phyloP scores from a whole-genome alignment of 2,113 vertebrate species.

The Rhinopithecus roxellana region DNA sequence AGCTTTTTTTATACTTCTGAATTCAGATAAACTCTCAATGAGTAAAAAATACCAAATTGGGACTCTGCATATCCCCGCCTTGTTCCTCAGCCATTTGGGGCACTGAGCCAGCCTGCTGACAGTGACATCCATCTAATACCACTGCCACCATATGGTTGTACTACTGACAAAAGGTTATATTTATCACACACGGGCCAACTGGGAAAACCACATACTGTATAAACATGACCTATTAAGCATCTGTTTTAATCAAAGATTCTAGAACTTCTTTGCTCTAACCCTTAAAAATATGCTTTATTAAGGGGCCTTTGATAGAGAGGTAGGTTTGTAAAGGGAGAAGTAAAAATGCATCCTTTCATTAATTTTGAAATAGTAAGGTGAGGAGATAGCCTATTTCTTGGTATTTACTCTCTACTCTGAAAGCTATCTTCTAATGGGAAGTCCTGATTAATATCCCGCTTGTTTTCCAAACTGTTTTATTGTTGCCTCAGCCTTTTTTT shows the following conservation, averaged over 20 bases:
- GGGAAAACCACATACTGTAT: background rate
- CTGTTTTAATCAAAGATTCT: background rate
- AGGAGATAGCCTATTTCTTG: background rate
- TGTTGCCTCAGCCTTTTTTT: background rate
- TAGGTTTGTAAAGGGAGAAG: background rate
- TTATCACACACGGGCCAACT: background rate
- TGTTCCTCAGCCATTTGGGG: background rate
- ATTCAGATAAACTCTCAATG: background rate
- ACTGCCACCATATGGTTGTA: background rate
- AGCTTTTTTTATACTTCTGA: background rate
- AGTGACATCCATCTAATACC: background rate
- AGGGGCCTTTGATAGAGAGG: slow-evolving; percentile 3
- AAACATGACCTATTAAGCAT: background rate
- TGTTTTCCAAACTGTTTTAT: background rate
- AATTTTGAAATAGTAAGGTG: background rate
- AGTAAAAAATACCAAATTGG: background rate
- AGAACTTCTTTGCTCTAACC: background rate
- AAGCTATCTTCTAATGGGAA: background rate
- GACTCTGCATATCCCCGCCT: background rate
- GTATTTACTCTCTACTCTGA: background rate
- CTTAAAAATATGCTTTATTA: background rate
- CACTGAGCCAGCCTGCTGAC: background rate
- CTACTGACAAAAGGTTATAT: background rate
- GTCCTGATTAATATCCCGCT: background rate
- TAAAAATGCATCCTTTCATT: background rate